phyloP scores from a whole-genome alignment of 1,140 invertebrate species.

The Cardiocondyla obscurior region DNA sequence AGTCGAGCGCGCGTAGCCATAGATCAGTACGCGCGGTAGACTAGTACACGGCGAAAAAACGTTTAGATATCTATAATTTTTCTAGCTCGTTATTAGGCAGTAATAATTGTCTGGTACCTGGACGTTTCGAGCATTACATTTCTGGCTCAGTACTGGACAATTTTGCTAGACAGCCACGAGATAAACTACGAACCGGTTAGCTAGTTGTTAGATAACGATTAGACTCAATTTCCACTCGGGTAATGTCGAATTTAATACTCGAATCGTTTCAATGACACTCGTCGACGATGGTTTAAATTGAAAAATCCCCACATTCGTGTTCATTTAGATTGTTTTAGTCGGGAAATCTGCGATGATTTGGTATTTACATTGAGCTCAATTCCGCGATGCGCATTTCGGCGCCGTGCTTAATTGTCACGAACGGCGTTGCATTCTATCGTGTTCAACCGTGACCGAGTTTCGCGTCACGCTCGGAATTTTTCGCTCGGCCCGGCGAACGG shows the following conservation, averaged over 20 bases:
- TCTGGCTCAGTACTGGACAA: too few relatives aligned
- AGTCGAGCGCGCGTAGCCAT: too few relatives aligned
- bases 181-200: too few relatives aligned
- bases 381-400: background rate
- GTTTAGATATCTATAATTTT: too few relatives aligned
- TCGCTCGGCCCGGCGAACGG: background rate
- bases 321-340: background rate
- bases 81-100: too few relatives aligned
- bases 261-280: background rate
- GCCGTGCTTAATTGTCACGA: constrained; percentile 22
- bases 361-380: background rate
- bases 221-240: too few relatives aligned
- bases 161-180: too few relatives aligned
- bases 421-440: background rate
- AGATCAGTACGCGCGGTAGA: too few relatives aligned
- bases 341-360: background rate
- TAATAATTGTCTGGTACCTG: too few relatives aligned
- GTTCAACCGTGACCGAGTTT: constrained; percentile 19
- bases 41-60: too few relatives aligned
- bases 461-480: constrained; percentile 31
- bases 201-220: too few relatives aligned
- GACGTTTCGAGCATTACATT: too few relatives aligned
- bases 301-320: background rate
- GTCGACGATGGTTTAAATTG: background rate
- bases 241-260: background rate